Base-by-base conservation (phyloP, 1,140 invertebrate genomes). In the Calosoma granatense region DNA sequence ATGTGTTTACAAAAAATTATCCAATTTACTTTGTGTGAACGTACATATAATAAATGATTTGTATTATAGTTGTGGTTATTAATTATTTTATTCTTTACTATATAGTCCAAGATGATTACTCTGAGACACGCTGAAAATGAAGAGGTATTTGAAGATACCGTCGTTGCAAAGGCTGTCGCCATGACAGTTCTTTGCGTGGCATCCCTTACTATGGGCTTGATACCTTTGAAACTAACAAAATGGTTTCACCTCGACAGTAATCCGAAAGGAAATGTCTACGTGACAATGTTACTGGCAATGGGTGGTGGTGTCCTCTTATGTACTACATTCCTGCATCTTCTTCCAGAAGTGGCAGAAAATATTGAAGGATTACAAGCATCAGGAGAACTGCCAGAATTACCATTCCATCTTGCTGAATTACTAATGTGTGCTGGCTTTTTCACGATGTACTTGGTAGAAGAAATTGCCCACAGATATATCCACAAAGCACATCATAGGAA, bases 221-320 rank as follows among this genome's bases (percentile, higher is more conserved):
- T 87, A 6, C 87, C 88, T 0, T 77, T 87, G 59, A 68, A 81
- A 53, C 65, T 90, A 15, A 81, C 84, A 1, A 74, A 74, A n/a
- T 81, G 76, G 63, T 81, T 82, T 56, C 76, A 81, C 54, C 86
- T 81, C 81, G 54, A 67, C 20, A 53, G 58, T 0, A 59, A 74
- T 43, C 63, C 67, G 2, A 71, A 74, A 56, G 78, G 76, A 0
- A 75, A 70, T 22, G 71, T 60, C 23, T 62, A 77, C 14, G 76
- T 82, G 1, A 66, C 78, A 59, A 64, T 83, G n/a, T 70, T 94
- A 4, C 74, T 93, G 21, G 89, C 89, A 60, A 90, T 95, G 62
- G 92, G 92, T 1, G 94, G 91, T 1, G 94, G 94, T 0, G 91
- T 96, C 1, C 78, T 97, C 12, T 77, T 97, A 56, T 86, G 86